Percentiles rank a stretch among this genome's conserved stretches.
phyloP scores from a whole-genome alignment of 2,888 invertebrate genomes.

The Caenorhabditis sp. region DNA sequence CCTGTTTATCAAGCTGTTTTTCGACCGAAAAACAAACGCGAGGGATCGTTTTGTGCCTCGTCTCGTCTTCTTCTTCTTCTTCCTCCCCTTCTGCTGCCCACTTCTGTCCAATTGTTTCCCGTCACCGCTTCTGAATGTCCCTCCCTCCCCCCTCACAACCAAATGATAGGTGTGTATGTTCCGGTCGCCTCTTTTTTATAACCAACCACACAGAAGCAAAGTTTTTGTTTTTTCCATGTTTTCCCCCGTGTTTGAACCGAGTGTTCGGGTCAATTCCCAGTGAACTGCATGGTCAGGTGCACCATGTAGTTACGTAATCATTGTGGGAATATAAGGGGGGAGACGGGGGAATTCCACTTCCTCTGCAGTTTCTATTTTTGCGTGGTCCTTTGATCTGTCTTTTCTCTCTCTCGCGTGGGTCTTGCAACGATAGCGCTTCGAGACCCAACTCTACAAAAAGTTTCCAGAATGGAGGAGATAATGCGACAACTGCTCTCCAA shows the following conservation, averaged over 20 bases:
- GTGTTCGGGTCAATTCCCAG: too few relatives aligned
- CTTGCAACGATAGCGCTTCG: too few relatives aligned
- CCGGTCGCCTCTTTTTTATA: slow-evolving; percentile 14
- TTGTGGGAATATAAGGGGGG: too few relatives aligned
- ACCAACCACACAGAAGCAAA: not conserved
- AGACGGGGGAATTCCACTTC: too few relatives aligned
- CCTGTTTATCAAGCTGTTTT: slow-evolving; percentile 19
- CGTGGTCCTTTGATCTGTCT: too few relatives aligned
- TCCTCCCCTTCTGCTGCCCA: slow-evolving; percentile 31
- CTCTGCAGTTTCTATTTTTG: too few relatives aligned
- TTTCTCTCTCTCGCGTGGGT: too few relatives aligned
- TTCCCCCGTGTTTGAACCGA: too few relatives aligned
- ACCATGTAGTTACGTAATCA: too few relatives aligned
- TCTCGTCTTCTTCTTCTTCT: slow-evolving; percentile 4
- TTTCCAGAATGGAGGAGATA: slow-evolving; percentile 54
- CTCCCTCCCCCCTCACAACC: too few relatives aligned
- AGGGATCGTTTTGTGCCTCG: slow-evolving; percentile 2
- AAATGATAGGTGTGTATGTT: slow-evolving; percentile 65
- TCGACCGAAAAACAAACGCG: slow-evolving; percentile 4
- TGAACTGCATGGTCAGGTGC: too few relatives aligned
- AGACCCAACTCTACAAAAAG: too few relatives aligned
- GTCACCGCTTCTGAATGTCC: slow-evolving; percentile 29
- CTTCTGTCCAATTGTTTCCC: slow-evolving; percentile 55
- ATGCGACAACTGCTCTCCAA: slow-evolving; percentile 49
- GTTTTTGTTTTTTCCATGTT: slow-evolving; percentile 4